Evolutionary conservation across 1,140 invertebrate genomes (phyloP), one percentile per base, ranked within the genome.

Genomic region (Aphelinus atriplicis): DNA sequence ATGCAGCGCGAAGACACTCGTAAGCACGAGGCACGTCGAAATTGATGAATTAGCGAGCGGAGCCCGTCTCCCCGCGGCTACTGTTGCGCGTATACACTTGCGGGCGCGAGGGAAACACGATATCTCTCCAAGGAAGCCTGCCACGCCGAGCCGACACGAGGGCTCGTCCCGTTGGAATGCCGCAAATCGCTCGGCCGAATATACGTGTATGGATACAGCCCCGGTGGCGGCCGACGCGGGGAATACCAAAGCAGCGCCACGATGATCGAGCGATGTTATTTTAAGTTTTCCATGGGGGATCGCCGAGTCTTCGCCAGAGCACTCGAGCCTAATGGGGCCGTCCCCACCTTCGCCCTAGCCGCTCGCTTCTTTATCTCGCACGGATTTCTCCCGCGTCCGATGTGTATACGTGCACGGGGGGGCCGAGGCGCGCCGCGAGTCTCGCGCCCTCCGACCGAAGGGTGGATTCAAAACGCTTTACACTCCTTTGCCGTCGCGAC

Each of bases 261-360:
- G 78, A 86, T 88, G 86, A 88, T 87, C 82, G 87, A 88, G 80
- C 83, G 85, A 84, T 87, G 84, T 87, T 88, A 86, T 88, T 88
- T 88, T 85, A 86, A 87, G 86, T 88, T 88, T 88, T 87, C 85
- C 87, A 75, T 83, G 81, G 85, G 85, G 86, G 84, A 80, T 77
- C 26, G 26, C 26, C 26, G 26, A 26, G 26, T 26, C 26, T 26
- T 26, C 26, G 26, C 26, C 26, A 26, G 26, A 26, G 26, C 26
- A 26, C 26, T 26, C 26, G 26, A 26, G 26, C 26, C 26, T 26
- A 26, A 26, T 26, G 26, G 26, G 77, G 75, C 77, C 65, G 57
- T 43, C 62, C 53, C 76, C 60, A 4, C 51, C 51, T 53, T 53
- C 9, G 9, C 9, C 51, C 4, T 9, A 53, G 51, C 4, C 4